Base-by-base conservation (phyloP, 2,113 vertebrate genomes). In the Neogobius melanostomus region DNA sequence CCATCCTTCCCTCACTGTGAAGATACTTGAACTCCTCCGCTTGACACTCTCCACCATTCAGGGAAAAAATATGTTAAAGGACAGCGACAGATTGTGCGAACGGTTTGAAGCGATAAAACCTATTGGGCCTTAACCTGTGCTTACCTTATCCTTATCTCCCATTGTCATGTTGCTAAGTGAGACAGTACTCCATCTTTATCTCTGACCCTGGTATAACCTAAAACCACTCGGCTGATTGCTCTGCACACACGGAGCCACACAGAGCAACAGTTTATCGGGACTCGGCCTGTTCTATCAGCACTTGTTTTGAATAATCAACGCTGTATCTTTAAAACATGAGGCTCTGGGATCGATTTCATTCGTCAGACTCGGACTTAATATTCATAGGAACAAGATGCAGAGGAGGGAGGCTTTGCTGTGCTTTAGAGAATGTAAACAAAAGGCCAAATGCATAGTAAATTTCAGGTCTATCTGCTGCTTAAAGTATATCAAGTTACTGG, bases 151-250 rank as follows among this genome's bases (percentile, higher is more conserved):
- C 21, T 59, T 59, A 59, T 59, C 56, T 14, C 11, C 14, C 56
- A 42, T 42, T 14, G 54, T 36, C 11, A 5, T 57, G 54, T 57
- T 57, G 54, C 21, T 57, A 57, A 57, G 54, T 57, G 54, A 57
- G 54, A 57, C 54, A 21, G 2, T 16, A 11, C 6, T 16, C 6
- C 28, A 17, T 12, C 54, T 36, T 5, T 36, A 59, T 59, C 56
- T 36, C 6, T 3, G 54, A 4, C 56, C 7, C 56, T 1, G 52
- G 28, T 42, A 11, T 14, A 21, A 59, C 21, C 11, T 4, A 42
- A 57, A 56, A 12, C 6, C 56, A 59, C 56, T 59, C 56, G 36
- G 11, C 56, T 59, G 56, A 59, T 59, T 59, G 42, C 53, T 17
- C 53, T 8, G 5, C 11, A 2, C 56, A 14, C 28, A 42, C 28